These are phyloP conservation scores for Hypanus sabinus DNA, from an alignment of 2,113 vertebrate species.

Conservation along the genomic window DNA sequence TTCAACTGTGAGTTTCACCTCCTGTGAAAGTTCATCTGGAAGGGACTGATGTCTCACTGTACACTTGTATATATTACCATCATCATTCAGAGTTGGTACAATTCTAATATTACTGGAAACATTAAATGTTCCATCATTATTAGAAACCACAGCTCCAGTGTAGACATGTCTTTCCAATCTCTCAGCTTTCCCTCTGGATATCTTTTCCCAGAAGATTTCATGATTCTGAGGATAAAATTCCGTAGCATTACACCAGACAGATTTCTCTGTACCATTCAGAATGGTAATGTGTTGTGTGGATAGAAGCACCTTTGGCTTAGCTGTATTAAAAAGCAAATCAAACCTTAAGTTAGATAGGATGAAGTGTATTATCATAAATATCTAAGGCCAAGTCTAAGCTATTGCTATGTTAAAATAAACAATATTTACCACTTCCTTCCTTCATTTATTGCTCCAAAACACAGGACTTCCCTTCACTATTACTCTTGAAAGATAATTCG, in stretches of 20 bases:
- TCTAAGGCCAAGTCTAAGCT: neutral
- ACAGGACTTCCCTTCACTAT: too few relatives aligned
- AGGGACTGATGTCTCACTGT: conserved; percentile 34
- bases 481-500: too few relatives aligned
- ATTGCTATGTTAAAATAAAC: neutral
- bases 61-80: conserved; percentile 41
- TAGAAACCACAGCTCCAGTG: neutral
- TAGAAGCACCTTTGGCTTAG: conserved; percentile 30
- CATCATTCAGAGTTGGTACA: conserved; percentile 38
- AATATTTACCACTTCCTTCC: neutral
- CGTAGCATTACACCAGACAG: conserved; percentile 30
- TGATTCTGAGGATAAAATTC: conserved; percentile 41
- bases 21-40: rapidly evolving
- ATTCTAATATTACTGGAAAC: conserved; percentile 40
- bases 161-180: neutral
- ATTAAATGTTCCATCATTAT: conserved; percentile 42
- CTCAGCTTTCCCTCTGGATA: neutral
- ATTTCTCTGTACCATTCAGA: neutral
- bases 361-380: neutral
- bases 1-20: neutral
- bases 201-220: conserved; percentile 32
- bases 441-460: neutral
- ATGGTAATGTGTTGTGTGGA: neutral
- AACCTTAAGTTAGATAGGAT: neutral
- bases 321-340: conserved; percentile 38